Base-by-base conservation (phyloP, 2,113 vertebrate genomes). In the Xenopus borealis region DNA sequence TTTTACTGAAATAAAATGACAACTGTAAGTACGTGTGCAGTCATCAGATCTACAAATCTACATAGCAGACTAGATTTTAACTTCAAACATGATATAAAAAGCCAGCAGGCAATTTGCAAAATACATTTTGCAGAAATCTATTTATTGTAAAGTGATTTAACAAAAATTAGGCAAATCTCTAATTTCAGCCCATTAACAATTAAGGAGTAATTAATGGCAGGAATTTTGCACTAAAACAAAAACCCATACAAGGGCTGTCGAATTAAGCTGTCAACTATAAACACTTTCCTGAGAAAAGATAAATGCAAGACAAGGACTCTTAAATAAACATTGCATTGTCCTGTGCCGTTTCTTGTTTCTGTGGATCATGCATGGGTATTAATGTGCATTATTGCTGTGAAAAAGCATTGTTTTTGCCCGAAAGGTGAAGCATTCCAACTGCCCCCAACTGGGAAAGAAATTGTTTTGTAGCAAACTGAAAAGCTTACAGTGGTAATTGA, bases 391-490 rank as follows among this genome's bases (percentile, higher is more conserved):
- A 64, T 19, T 47, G 33, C 20, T 57, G 44, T 45, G 66, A 64
- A 70, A 70, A 77, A 16, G 50, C 67, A 70, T 77, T 77, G 66
- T 77, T 70, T 64, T 33, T 77, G 67, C 53, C 59, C 47, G 59
- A 70, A 52, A 70, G 67, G 66, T 77, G 74, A 77, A 70, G 66
- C 70, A 77, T 69, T 58, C 59, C 61, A 27, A 30, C 58, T 77
- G 69, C 74, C 74, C 66, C 74, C 63, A 64, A 59, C 63, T 67
- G 16, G 74, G 68, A 77, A 70, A 59, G 67, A 65, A 77, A 77
- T 77, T 77, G 66, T 66, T 76, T 76, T 76, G 66, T 47, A 77
- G 61, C 69, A 67, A 77, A 77, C 74, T 69, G 67, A 64, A 77
- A 64, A 69, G 74, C 62, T 77, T 77, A 70, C 61, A 70, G 46